A percentile compares a stretch with the other conserved stretches of the same genome.
Conservation (phyloP, 2,113 vertebrate genomes). For the Paraplagusia blochii region DNA sequence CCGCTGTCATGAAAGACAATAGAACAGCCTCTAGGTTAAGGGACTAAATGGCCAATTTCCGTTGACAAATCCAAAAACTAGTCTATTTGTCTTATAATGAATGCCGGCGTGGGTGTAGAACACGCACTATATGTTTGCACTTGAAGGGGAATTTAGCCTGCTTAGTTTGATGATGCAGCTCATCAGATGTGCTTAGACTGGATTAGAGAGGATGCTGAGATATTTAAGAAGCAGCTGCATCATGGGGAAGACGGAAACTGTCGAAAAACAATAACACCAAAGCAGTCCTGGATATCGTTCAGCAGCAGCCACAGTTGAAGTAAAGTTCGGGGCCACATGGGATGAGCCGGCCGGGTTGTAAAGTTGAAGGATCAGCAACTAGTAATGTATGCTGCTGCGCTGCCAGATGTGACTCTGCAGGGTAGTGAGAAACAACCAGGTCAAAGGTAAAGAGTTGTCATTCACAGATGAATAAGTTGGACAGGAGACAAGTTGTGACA, state of each 20-base stretch:
- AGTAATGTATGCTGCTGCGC: slow-evolving; percentile 1
- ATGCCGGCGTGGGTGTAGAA: slow-evolving; percentile 18
- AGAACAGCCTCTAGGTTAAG: slow-evolving; percentile 33
- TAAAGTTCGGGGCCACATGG: slow-evolving; percentile 11
- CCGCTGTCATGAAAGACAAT: slow-evolving; percentile 13
- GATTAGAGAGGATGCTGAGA: slow-evolving; percentile 1
- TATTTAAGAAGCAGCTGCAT: slow-evolving; percentile 8
- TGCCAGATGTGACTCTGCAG: slow-evolving; percentile 20
- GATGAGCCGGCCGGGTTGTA: slow-evolving; percentile 5
- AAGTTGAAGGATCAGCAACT: slow-evolving; percentile 14
- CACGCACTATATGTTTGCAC: slow-evolving; percentile 12
- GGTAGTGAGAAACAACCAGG: slow-evolving; percentile 1
- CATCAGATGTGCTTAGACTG: slow-evolving; percentile 18
- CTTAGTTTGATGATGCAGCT: slow-evolving; percentile 26
- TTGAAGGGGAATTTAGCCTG: slow-evolving; percentile 26
- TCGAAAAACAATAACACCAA: background rate
- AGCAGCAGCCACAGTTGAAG: background rate
- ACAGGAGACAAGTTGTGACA: slow-evolving; percentile 3
- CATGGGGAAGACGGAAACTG: background rate
- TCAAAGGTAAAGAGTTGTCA: slow-evolving; percentile 22
- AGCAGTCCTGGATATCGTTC: background rate
- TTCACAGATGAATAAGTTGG: background rate
- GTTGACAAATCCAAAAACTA: slow-evolving; percentile 28
- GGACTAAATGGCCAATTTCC: slow-evolving; percentile 1
- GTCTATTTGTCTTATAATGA: slow-evolving; percentile 26